phyloP scores from a whole-genome alignment of 2,797 vertebrate species.

The Threskiornis aethiopicus region DNA sequence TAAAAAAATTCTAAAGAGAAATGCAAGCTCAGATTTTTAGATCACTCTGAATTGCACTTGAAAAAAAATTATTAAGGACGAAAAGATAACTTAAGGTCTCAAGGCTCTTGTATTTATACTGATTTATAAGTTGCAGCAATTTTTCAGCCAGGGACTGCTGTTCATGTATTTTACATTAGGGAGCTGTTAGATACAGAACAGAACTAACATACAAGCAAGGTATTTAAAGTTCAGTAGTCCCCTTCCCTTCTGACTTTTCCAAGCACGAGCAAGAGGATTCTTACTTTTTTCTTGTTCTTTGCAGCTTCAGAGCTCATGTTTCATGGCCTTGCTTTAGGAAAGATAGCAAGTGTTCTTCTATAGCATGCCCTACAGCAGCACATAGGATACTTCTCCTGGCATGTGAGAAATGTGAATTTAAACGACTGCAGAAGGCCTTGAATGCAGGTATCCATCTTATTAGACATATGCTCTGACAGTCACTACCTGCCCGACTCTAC shows the following conservation, averaged over 20 bases:
- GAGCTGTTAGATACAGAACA: neutral
- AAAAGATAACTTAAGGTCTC: neutral
- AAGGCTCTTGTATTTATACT: neutral
- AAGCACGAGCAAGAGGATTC: neutral
- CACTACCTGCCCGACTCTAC: neutral
- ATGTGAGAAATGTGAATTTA: neutral
- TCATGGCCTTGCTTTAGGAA: neutral
- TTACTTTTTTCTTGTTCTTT: neutral
- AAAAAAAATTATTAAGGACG: neutral
- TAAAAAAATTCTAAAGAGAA: neutral
- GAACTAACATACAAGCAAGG: neutral
- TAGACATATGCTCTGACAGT: neutral
- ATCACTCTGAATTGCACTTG: neutral
- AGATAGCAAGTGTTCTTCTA: neutral
- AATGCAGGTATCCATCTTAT: neutral
- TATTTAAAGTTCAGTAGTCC: neutral
- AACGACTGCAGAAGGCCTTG: neutral
- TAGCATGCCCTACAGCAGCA: neutral
- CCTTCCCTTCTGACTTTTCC: neutral
- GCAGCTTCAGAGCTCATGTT: neutral
- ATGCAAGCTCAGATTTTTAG: neutral
- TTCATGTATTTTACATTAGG: neutral
- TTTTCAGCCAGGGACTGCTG: neutral
- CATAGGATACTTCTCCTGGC: neutral
- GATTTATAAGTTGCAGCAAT: neutral